A percentile compares a stretch with the other conserved stretches of the same genome.
Conservation (phyloP, 2,113 vertebrate species). For the Isurus oxyrinchus region DNA sequence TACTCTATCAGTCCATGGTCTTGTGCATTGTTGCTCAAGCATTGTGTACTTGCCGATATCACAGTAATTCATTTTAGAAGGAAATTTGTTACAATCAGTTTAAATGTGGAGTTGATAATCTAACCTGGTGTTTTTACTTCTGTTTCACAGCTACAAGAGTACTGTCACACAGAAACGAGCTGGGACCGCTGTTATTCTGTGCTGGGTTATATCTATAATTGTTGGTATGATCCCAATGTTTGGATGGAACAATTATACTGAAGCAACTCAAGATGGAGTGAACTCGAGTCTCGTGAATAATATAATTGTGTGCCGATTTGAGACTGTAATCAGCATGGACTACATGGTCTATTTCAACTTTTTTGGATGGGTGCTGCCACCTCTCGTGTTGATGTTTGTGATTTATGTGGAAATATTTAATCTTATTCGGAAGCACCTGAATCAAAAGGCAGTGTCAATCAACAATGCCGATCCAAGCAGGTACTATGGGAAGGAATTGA, state of each 20-base stretch:
- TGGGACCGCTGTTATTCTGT: slow-evolving; percentile 70
- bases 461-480: slow-evolving; percentile 74
- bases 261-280: slow-evolving; percentile 52
- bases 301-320: slow-evolving; percentile 74
- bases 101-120: neutral
- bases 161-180: slow-evolving; percentile 78
- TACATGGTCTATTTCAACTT: slow-evolving; percentile 99
- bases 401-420: slow-evolving; percentile 94
- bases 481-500: slow-evolving; percentile 90
- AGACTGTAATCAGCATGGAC: slow-evolving; percentile 92
- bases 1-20: neutral
- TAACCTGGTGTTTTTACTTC: neutral
- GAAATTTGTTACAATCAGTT: neutral
- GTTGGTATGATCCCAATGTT: slow-evolving; percentile 86
- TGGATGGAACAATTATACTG: slow-evolving; percentile 82
- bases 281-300: slow-evolving; percentile 51
- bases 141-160: slow-evolving; percentile 73
- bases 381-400: slow-evolving; percentile 80
- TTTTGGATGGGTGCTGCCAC: slow-evolving; percentile 86
- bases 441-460: slow-evolving; percentile 71
- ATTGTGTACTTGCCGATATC: neutral
- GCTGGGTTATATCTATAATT: slow-evolving; percentile 80
- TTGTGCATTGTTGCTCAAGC: no score
- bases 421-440: slow-evolving; percentile 89
- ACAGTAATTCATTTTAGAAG: neutral